phyloP scores from a whole-genome alignment of 2,797 vertebrate species.

The Meda fulgida region DNA sequence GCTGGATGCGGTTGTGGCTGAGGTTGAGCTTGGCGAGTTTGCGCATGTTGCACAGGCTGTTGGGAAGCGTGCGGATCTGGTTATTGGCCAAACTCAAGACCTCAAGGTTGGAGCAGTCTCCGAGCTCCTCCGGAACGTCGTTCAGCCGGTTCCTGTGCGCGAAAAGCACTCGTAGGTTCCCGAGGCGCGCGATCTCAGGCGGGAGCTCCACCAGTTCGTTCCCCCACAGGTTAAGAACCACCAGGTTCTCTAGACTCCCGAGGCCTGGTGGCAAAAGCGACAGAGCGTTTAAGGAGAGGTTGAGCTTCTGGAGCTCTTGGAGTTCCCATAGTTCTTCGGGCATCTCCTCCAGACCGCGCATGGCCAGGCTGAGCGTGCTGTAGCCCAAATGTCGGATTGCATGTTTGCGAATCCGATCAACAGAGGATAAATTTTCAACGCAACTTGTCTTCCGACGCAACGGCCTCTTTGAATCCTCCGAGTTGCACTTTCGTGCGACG shows the following conservation, averaged over 20 bases:
- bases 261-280: constrained; percentile 79
- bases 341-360: constrained; percentile 82
- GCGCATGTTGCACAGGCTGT: constrained; percentile 78
- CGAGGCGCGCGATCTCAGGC: constrained; percentile 86
- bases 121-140: constrained; percentile 88
- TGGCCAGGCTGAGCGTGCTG: constrained; percentile 87
- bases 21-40: constrained; percentile 90
- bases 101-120: constrained; percentile 84
- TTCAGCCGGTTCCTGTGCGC: constrained; percentile 87
- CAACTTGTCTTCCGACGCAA: constrained; percentile 62
- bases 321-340: constrained; percentile 91
- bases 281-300: constrained; percentile 89
- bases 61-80: constrained; percentile 83
- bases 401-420: constrained; percentile 76
- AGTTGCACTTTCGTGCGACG: constrained; percentile 57
- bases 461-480: constrained; percentile 67
- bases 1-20: constrained; percentile 87
- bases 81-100: constrained; percentile 94
- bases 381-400: constrained; percentile 78
- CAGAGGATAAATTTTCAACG: constrained; percentile 75
- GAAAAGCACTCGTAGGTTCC: constrained; percentile 88
- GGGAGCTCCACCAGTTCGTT: constrained; percentile 88
- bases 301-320: constrained; percentile 89
- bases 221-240: constrained; percentile 88
- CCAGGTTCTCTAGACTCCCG: constrained; percentile 84